Evolutionary conservation across 2,888 invertebrate species (phyloP), one percentile per base, ranked within the genome.

Genomic region (Amblyjoppa fuscipennis): DNA sequence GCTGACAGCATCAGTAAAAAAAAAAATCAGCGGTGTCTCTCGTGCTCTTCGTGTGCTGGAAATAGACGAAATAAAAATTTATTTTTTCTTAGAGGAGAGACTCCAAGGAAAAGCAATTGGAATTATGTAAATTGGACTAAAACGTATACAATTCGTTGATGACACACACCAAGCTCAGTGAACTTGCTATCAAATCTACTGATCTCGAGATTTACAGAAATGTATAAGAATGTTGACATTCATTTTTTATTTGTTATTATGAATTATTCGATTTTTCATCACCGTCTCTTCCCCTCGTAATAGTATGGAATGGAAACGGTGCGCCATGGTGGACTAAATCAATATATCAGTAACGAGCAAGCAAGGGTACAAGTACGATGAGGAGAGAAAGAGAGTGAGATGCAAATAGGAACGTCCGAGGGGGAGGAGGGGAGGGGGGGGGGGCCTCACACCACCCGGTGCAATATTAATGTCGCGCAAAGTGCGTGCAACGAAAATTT

Each of bases 401-500:
- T 53, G 74, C 69, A 75, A 53, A 75, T 69, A 79, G 83, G 69
- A 79, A 70, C 61, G 79, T 69, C 64, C 53, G 61, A 25, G 78
- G 13, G 64, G 31, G 0, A 3, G 13, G 16, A 20, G 69, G 20
- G 78, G 13, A n/a, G 31, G 69, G 13, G 28, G 2, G 53, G n/a
- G n/a, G 34, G 70, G 53, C 7, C 66, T 76, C 74, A 79, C 69
- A 49, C 53, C 64, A 70, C 71, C 51, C 68, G 34, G 59, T 84
- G 84, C 80, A 84, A 84, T 84, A 84, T 84, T 84, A 80, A 84
- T 84, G 71, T 80, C 70, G 84, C 84, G 76, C 76, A 84, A 84
- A 80, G 80, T 84, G 84, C 84, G 84, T 84, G 80, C 84, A 84
- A 84, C 73, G 84, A 84, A 84, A 84, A 84, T 80, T 80, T 71